Evolutionary conservation across 2,113 vertebrate genomes (phyloP).

Genomic region (Sturnus vulgaris): DNA sequence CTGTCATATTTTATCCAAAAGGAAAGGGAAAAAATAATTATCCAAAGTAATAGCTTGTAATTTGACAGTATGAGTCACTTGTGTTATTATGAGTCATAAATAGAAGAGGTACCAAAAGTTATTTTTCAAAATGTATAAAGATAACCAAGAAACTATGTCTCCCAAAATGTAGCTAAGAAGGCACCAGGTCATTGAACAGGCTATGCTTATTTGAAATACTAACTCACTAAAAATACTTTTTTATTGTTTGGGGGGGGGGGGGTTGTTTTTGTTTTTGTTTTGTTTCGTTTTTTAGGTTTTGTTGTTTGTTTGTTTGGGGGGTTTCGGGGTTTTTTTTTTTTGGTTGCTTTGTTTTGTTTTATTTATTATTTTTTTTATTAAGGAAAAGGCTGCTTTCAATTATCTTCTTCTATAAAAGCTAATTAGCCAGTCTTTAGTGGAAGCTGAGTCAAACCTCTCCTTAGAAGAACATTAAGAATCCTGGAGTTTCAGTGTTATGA

Average conservation of each 20-base stretch:
- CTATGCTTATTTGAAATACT: not conserved
- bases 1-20: not conserved
- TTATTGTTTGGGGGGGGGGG: not conserved
- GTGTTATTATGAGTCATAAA: slow-evolving; percentile 36
- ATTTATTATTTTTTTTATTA: not conserved
- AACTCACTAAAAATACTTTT: not conserved
- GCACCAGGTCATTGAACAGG: not conserved
- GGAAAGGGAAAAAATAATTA: slow-evolving; percentile 7
- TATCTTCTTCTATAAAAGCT: not conserved
- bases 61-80: slow-evolving; percentile 57
- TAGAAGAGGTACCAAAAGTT: slow-evolving; percentile 10
- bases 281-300: too few species aligned
- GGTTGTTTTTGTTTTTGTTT: too few species aligned
- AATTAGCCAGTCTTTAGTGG: not conserved
- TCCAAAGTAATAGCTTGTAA: slow-evolving; percentile 10
- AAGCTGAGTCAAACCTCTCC: not conserved
- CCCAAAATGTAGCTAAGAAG: not conserved
- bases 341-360: too few species aligned
- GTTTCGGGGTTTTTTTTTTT: too few species aligned
- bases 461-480: not conserved
- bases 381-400: not conserved
- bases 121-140: slow-evolving; percentile 2
- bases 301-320: not conserved
- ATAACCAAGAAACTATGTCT: not conserved
- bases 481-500: not conserved